These are phyloP conservation scores for Corythucha ciliata DNA, from an alignment of 2,888 invertebrate genomes.

Conservation along the genomic window DNA sequence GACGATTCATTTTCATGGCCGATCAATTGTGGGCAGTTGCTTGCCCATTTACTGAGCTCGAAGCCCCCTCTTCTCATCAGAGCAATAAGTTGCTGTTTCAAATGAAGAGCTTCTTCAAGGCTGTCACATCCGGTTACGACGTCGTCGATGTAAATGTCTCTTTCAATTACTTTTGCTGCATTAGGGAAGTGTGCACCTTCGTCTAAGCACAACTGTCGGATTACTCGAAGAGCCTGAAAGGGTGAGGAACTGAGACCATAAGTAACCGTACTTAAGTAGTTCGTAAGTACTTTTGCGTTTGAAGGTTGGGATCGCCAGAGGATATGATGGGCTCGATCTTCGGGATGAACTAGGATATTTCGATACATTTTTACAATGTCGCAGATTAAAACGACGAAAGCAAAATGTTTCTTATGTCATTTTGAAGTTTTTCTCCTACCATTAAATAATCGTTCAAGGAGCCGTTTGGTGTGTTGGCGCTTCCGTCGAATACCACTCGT, in stretches of 20 bases:
- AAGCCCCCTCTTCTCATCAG: conserved; percentile 29
- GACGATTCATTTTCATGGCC: neutral
- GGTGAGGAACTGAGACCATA: conserved; percentile 15
- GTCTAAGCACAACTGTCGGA: conserved; percentile 31
- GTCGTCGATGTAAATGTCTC: conserved; percentile 36
- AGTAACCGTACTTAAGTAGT: conserved; percentile 4
- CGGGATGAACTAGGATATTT: conserved; percentile 2
- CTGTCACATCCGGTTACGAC: conserved; percentile 29
- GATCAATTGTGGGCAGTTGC: conserved; percentile 20
- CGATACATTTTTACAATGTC: conserved; percentile 16
- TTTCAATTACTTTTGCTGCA: conserved; percentile 25
- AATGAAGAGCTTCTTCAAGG: conserved; percentile 26
- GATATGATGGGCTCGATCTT: conserved; percentile 4
- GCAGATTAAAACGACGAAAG: neutral
- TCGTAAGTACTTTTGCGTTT: neutral
- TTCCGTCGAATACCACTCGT: conserved; percentile 19
- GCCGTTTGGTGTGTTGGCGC: conserved; percentile 14
- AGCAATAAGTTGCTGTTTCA: conserved; percentile 26
- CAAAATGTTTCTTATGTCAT: neutral
- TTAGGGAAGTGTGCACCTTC: conserved; percentile 27
- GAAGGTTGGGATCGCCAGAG: neutral
- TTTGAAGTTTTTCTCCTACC: conserved; percentile 13
- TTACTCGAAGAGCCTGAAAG: conserved; percentile 16
- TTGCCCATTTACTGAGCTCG: conserved; percentile 32
- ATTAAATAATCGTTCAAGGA: conserved; percentile 18